Conservation (phyloP, 2,113 vertebrate genomes). For the Xiphophorus couchianus region DNA sequence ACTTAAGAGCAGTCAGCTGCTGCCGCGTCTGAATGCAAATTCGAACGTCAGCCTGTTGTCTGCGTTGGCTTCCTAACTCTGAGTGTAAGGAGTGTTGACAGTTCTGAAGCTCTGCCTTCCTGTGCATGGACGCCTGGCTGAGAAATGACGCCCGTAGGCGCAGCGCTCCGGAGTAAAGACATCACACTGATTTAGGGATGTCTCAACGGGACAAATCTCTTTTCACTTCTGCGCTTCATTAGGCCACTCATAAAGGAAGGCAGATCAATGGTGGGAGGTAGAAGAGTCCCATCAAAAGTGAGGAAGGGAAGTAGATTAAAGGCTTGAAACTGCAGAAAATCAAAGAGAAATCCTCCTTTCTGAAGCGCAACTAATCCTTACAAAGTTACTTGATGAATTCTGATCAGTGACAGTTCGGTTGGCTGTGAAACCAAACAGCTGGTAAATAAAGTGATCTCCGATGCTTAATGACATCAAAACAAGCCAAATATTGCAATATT, state of each 20-base stretch:
- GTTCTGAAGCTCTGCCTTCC: constrained; percentile 51
- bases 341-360: constrained; percentile 37
- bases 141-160: constrained; percentile 49
- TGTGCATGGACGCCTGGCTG: constrained; percentile 23
- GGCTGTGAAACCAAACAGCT: not conserved
- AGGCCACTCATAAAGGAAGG: constrained; percentile 62
- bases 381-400: constrained; percentile 4
- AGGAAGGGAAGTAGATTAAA: constrained; percentile 38
- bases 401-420: constrained; percentile 7
- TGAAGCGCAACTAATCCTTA: constrained; percentile 24
- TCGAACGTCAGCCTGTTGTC: constrained; percentile 15
- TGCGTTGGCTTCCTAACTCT: constrained; percentile 9
- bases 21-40: constrained; percentile 60
- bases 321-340: constrained; percentile 42
- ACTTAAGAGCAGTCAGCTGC: constrained; percentile 39
- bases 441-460: not conserved
- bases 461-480: not conserved
- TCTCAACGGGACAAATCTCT: constrained; percentile 48
- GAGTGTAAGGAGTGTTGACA: constrained; percentile 40
- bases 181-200: constrained; percentile 62
- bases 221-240: constrained; percentile 65
- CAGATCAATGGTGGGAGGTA: constrained; percentile 65
- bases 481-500: not conserved
- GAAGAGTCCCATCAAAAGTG: constrained; percentile 25
- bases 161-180: constrained; percentile 52